These are phyloP conservation scores for Ornithoptera priamus DNA, from an alignment of 2,888 invertebrate species.

Conservation along the genomic window DNA sequence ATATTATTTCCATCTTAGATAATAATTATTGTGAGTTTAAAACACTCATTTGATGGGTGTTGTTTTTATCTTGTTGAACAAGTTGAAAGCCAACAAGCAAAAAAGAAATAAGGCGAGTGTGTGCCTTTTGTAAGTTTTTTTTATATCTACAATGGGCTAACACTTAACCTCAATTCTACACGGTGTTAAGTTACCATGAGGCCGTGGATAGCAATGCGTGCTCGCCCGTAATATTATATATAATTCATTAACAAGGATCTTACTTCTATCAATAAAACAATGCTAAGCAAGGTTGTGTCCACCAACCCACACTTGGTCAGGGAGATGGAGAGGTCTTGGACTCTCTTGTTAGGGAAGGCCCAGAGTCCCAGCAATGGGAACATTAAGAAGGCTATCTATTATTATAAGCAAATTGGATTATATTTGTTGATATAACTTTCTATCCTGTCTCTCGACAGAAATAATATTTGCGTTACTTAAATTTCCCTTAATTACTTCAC, in stretches of 20 bases:
- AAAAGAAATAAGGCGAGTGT: conserved; percentile 1
- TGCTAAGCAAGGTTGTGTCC: conserved; percentile 41
- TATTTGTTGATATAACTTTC: conserved; percentile 38
- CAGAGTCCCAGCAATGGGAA: too few relatives aligned
- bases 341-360: too few relatives aligned
- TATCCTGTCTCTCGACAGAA: conserved; percentile 59
- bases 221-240: too few relatives aligned
- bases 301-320: too few relatives aligned
- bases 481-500: conserved; percentile 57
- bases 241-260: conserved; percentile 4
- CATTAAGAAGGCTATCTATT: too few relatives aligned
- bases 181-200: too few relatives aligned
- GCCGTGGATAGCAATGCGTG: too few relatives aligned
- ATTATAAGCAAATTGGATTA: conserved; percentile 42
- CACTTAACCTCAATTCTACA: too few relatives aligned
- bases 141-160: too few relatives aligned
- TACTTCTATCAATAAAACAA: conserved; percentile 34
- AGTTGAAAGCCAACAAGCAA: conserved; percentile 12
- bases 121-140: conserved; percentile 8
- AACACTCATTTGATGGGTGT: conserved; percentile 35
- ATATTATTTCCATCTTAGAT: conserved; percentile 56
- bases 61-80: conserved; percentile 5
- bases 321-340: too few relatives aligned
- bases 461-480: conserved; percentile 44
- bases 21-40: conserved; percentile 32